These are phyloP conservation scores for Zaprionus tsacasi DNA, from an alignment of 1,140 invertebrate genomes.

Conservation along the genomic window DNA sequence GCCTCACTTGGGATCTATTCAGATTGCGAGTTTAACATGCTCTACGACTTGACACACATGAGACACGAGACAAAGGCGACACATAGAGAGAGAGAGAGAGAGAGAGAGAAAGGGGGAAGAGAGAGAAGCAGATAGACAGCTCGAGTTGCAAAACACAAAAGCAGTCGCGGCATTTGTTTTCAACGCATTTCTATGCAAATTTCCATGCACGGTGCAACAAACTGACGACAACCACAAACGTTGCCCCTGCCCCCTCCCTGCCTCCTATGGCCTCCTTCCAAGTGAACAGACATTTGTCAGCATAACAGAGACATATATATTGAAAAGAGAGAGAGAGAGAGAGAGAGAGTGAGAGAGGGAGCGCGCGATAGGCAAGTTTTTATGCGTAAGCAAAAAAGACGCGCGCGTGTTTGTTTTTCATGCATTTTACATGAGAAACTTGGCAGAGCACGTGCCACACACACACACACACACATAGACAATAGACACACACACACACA, in stretches of 20 bases:
- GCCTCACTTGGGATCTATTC: background rate
- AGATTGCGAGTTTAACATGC: background rate
- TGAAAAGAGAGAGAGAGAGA: background rate
- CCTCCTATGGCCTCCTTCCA: background rate
- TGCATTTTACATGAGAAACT: conserved; percentile 66
- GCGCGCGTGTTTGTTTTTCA: conserved; percentile 66
- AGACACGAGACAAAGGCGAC: conserved; percentile 9
- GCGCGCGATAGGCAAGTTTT: conserved; percentile 17
- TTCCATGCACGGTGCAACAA: conserved; percentile 46
- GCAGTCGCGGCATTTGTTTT: conserved; percentile 45
- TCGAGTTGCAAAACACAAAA: conserved; percentile 17
- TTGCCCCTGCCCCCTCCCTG: conserved; percentile 7
- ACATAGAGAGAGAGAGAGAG: background rate
- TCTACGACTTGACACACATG: conserved; percentile 50
- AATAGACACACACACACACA: background rate
- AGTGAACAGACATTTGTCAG: conserved; percentile 63
- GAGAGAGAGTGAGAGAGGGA: background rate
- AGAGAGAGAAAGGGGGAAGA: background rate
- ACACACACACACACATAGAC: background rate
- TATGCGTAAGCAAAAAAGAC: conserved; percentile 68
- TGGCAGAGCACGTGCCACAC: conserved; percentile 37
- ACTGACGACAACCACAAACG: conserved; percentile 25
- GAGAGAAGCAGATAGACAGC: background rate
- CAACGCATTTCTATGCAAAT: conserved; percentile 65
- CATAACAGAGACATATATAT: conserved; percentile 52